Evolutionary conservation across 2,888 invertebrate species (phyloP), one percentile per base, ranked within the genome.

Genomic region (Drosophila tripunctata): DNA sequence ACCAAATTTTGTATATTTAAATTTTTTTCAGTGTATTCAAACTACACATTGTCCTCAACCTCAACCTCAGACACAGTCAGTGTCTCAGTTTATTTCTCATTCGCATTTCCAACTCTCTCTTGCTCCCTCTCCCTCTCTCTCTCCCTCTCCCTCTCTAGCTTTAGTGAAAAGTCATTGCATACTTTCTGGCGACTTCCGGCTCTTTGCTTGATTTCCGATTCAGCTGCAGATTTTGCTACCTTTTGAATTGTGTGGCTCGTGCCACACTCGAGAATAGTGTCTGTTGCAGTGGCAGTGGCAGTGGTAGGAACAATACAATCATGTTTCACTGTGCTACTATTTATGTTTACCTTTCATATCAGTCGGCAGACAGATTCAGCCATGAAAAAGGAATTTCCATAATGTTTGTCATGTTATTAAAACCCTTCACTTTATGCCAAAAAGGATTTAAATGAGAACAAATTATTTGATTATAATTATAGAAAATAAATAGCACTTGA

Each of bases 161-260:
- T 21, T 35, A 36, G 44, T 36, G 33, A 15, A 66, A 67, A 70
- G 67, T 67, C 71, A 68, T 75, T 87, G 87, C 83, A 85, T 85
- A 83, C 87, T 87, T 81, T 85, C 71, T 61, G 79, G 86, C 87
- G 72, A 67, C 83, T 69, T 87, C 86, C 83, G 83, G 85, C 82
- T 85, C 76, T 87, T 81, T 85, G 68, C 61, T 19, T 50, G 45
- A 67, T 50, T 76, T 83, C 87, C 87, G 84, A 50, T 61, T 47
- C 74, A 64, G 48, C 48, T 36, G 36, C 50, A 24, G 24, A 14
- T 21, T n/a, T 35, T 31, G 70, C 63, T 68, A 75, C 77, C 86
- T 76, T 64, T 50, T 45, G 40, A 50, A 27, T 31, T 30, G 47
- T 30, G 47, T 56, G 61, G 17, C 78, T 60, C 75, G 71, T 71